phyloP scores from a whole-genome alignment of 2,797 vertebrate genomes.

The Poeciliopsis turneri region DNA sequence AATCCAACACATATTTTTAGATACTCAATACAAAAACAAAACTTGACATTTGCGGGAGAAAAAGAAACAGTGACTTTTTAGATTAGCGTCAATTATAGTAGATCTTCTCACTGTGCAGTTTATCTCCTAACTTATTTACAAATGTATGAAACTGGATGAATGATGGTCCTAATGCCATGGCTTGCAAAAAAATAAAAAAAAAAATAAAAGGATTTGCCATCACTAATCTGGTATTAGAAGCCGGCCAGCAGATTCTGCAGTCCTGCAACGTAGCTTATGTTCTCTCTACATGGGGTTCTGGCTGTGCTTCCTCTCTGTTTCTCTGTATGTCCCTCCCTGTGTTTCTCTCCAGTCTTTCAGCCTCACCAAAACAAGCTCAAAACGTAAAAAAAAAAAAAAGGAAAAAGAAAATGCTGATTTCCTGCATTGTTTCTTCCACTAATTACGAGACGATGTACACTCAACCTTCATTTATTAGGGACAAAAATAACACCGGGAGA shows the following conservation, averaged over 20 bases:
- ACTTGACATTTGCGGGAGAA: background rate
- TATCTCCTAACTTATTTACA: background rate
- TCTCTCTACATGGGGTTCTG: constrained; percentile 78
- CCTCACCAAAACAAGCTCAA: constrained; percentile 63
- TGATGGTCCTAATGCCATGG: constrained; percentile 52
- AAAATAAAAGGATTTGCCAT: constrained; percentile 67
- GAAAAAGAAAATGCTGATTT: constrained; percentile 57
- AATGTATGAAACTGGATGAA: constrained; percentile 48
- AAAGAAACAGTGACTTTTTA: background rate
- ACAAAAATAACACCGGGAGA: constrained; percentile 66
- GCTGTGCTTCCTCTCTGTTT: constrained; percentile 56
- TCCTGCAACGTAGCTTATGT: constrained; percentile 81
- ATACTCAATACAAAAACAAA: background rate
- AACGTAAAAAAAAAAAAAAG: background rate
- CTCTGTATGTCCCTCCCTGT: constrained; percentile 30
- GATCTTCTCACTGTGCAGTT: background rate
- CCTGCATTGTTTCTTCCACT: constrained; percentile 75
- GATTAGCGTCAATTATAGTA: background rate
- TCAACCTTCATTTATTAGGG: constrained; percentile 71
- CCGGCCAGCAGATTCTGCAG: constrained; percentile 75
- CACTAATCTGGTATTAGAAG: constrained; percentile 78
- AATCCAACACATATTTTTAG: background rate
- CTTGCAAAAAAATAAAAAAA: constrained; percentile 43
- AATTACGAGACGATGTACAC: constrained; percentile 75
- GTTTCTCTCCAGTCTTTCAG: constrained; percentile 38